Evolutionary conservation across 2,113 vertebrate species (phyloP).

Genomic region (Anhinga anhinga): DNA sequence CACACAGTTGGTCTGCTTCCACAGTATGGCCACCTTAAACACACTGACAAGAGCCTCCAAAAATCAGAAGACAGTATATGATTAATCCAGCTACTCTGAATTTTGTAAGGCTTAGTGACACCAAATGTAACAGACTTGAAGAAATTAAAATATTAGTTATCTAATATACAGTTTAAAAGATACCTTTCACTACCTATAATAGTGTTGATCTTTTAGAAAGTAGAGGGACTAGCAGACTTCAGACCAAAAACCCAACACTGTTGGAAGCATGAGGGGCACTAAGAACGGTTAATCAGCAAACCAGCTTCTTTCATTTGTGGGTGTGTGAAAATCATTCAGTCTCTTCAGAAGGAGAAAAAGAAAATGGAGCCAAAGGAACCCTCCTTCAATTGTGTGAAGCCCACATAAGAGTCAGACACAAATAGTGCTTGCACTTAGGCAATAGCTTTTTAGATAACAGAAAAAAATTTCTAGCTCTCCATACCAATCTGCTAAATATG

Average conservation of each 20-base stretch:
- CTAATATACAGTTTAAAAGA: not conserved
- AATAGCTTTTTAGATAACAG: not conserved
- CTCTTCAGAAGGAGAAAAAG: not conserved
- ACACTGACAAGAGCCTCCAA: not conserved
- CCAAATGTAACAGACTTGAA: not conserved
- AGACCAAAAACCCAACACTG: not conserved
- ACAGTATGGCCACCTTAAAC: not conserved
- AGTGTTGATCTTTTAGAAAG: not conserved
- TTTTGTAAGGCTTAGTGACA: not conserved
- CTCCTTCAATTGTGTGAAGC: not conserved
- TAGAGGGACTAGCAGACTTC: not conserved
- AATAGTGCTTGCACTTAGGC: not conserved
- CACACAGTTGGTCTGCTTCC: not conserved
- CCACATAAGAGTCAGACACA: not conserved
- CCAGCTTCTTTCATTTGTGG: not conserved
- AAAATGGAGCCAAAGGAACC: not conserved
- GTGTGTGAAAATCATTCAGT: not conserved
- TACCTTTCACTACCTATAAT: not conserved
- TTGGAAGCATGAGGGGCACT: not conserved
- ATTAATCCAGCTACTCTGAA: not conserved
- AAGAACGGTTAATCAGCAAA: not conserved
- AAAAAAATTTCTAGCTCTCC: not conserved
- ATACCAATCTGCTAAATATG: not conserved
- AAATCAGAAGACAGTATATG: not conserved
- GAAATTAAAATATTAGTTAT: not conserved